Percentiles rank a stretch among this genome's conserved stretches.
Conservation (phyloP, 2,888 invertebrate genomes). For the Epinotia ramella region DNA sequence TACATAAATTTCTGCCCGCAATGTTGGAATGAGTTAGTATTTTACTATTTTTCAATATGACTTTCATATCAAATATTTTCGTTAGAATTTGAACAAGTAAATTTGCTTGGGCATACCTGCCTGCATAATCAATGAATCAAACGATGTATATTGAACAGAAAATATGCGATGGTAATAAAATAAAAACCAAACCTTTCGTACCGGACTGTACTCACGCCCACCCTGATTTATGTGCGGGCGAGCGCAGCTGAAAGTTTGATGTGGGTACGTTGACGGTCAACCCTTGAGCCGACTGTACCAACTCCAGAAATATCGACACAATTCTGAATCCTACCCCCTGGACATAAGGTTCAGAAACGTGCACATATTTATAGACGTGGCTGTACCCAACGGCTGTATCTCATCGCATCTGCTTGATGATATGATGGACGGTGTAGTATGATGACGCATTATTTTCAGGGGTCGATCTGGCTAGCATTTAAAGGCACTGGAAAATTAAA, state of each 20-base stretch:
- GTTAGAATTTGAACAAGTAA: neutral
- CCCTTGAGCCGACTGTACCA: slow-evolving; percentile 49
- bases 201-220: slow-evolving; percentile 56
- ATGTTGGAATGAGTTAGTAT: no score
- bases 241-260: slow-evolving; percentile 78
- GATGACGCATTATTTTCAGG: slow-evolving; percentile 1
- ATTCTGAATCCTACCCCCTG: neutral
- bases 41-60: no score
- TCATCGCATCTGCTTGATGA: slow-evolving; percentile 20
- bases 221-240: slow-evolving; percentile 69
- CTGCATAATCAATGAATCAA: no score
- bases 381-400: neutral
- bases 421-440: slow-evolving; percentile 11
- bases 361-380: slow-evolving; percentile 1
- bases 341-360: neutral
- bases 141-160: neutral
- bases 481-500: no score
- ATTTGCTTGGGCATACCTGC: neutral
- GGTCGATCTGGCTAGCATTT: neutral
- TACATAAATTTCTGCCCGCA: no score
- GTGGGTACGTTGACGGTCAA: slow-evolving; percentile 69
- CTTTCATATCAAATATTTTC: no score
- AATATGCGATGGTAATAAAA: neutral
- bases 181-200: slow-evolving; percentile 44
- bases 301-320: neutral